Percentiles rank a stretch among this genome's conserved stretches.
Conservation (phyloP, 2,888 invertebrate genomes). For the Brachyopa scutellaris region DNA sequence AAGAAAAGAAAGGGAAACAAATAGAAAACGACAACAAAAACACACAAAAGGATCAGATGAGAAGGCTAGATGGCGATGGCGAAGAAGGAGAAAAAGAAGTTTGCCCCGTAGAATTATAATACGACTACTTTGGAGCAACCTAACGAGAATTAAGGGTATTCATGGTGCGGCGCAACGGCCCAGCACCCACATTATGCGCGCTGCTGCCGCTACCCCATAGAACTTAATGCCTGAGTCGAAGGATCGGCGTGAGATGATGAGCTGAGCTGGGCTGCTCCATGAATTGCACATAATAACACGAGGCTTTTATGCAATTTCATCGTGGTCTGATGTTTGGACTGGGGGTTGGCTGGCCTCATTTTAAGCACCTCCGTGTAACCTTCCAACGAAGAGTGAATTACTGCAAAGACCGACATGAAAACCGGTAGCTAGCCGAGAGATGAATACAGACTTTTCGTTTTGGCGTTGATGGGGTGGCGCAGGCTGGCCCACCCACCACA, state of each 20-base stretch:
- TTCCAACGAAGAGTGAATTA: slow-evolving; percentile 40
- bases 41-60: slow-evolving; percentile 2
- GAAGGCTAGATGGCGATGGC: no score
- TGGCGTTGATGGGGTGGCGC: not conserved
- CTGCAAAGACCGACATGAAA: slow-evolving; percentile 32
- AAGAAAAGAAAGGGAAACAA: not conserved
- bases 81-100: slow-evolving; percentile 15
- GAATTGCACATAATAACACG: slow-evolving; percentile 57
- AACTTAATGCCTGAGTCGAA: slow-evolving; percentile 21
- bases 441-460: slow-evolving; percentile 15
- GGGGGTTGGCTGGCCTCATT: slow-evolving; percentile 5
- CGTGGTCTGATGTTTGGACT: slow-evolving; percentile 13
- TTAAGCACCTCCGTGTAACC: slow-evolving; percentile 17
- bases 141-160: slow-evolving; percentile 54
- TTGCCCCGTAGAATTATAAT: slow-evolving; percentile 27
- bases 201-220: slow-evolving; percentile 24
- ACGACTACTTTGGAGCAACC: slow-evolving; percentile 45
- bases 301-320: slow-evolving; percentile 57
- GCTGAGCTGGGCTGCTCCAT: slow-evolving; percentile 48
- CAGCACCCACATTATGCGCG: slow-evolving; percentile 33
- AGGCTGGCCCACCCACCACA: not conserved
- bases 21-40: not conserved
- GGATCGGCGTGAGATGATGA: slow-evolving; percentile 49
- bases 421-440: not conserved
- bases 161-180: slow-evolving; percentile 23